phyloP scores from a whole-genome alignment of 2,113 vertebrate genomes.

The Platichthys stellatus region DNA sequence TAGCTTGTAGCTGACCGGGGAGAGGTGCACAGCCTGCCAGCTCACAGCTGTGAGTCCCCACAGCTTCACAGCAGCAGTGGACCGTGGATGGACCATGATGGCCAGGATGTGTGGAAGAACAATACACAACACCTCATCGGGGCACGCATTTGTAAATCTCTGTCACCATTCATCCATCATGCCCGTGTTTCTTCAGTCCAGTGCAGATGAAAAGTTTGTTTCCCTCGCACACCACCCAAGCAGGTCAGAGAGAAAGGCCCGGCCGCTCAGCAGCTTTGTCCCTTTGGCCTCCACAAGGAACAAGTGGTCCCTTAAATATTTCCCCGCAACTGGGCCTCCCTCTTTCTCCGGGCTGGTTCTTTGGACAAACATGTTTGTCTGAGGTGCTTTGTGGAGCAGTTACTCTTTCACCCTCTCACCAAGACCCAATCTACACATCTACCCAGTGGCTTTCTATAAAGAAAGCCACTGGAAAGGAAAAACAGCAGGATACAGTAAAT shows the following conservation, averaged over 20 bases:
- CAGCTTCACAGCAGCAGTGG: too few relatives aligned
- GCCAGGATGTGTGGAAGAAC: too few relatives aligned
- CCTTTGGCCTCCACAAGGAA: conserved; percentile 40
- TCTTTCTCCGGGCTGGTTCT: conserved; percentile 24
- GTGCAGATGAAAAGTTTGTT: conserved; percentile 62
- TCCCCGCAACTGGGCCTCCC: conserved; percentile 35
- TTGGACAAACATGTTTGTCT: conserved; percentile 60
- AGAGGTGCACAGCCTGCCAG: too few relatives aligned
- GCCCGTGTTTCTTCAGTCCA: conserved; percentile 46
- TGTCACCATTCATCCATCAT: too few relatives aligned
- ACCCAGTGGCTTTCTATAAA: too few relatives aligned
- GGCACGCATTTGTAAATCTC: too few relatives aligned
- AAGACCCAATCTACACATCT: conserved; percentile 40
- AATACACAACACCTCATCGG: too few relatives aligned
- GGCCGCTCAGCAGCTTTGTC: conserved; percentile 57
- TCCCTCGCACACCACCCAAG: conserved; percentile 36
- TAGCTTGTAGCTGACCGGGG: too few relatives aligned
- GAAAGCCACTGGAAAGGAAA: conserved; percentile 41
- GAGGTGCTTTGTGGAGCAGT: conserved; percentile 53
- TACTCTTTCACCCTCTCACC: conserved; percentile 47
- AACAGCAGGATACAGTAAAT: conserved; percentile 52
- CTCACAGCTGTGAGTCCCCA: too few relatives aligned
- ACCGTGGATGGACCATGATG: too few relatives aligned
- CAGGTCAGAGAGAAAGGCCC: conserved; percentile 56
- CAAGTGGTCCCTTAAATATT: conserved; percentile 59